Evolutionary conservation across 1,140 invertebrate species (phyloP).

Genomic region (Neotoxoptera formosana): DNA sequence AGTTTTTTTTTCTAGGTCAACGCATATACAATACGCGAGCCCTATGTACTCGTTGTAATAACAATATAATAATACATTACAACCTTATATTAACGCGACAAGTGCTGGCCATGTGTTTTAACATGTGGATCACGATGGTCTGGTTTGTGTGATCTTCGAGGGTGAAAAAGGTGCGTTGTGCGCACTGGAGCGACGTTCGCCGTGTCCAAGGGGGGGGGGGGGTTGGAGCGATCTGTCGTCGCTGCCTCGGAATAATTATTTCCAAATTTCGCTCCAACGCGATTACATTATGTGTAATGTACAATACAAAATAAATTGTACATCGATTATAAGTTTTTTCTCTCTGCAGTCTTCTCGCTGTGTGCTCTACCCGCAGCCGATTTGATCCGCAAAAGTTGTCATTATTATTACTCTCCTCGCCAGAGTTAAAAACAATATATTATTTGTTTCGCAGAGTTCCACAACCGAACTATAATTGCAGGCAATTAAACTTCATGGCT

Average conservation of each 20-base stretch:
- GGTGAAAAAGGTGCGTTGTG: not conserved
- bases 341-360: not conserved
- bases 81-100: not conserved
- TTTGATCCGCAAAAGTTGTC: not conserved
- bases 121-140: conserved; percentile 36
- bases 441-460: not conserved
- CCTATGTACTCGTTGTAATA: not conserved
- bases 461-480: not conserved
- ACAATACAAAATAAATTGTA: not conserved
- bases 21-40: not conserved
- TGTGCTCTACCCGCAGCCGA: not conserved
- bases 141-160: conserved; percentile 24
- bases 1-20: conserved; percentile 28
- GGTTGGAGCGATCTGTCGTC: not conserved
- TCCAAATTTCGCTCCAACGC: not conserved
- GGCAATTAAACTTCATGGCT: no score
- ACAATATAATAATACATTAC: not conserved
- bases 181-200: no score
- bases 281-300: not conserved
- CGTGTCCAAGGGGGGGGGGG: not conserved
- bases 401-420: not conserved
- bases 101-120: conserved; percentile 55
- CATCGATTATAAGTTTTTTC: not conserved
- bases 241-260: not conserved
- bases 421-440: no score